Conservation (phyloP, 2,113 vertebrate genomes). For the Phalacrocorax pelagicus region DNA sequence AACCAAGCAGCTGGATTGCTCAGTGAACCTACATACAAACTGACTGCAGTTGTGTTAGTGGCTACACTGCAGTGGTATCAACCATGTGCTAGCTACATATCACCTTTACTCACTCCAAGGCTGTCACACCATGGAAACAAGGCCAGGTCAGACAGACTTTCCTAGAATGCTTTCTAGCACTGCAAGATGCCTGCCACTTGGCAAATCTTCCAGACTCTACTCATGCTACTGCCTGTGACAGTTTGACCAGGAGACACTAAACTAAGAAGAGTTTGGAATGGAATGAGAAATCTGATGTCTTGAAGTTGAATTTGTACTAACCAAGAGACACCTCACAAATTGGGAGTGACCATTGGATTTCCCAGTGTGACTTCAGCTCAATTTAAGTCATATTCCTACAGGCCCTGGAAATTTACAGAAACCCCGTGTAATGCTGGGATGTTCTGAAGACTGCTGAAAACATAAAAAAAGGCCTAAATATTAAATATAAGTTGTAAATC, state of each 20-base stretch:
- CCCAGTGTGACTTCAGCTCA: not conserved
- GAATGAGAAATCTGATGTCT: not conserved
- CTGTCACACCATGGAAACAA: not conserved
- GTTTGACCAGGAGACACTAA: not conserved
- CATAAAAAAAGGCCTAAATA: not conserved
- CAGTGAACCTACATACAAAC: not conserved
- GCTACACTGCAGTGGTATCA: not conserved
- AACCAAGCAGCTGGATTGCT: not conserved
- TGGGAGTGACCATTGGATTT: not conserved
- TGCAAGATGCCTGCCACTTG: not conserved
- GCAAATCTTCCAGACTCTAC: not conserved
- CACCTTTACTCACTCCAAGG: not conserved
- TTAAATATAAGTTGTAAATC: not conserved
- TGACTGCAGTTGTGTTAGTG: not conserved
- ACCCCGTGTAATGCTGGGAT: not conserved
- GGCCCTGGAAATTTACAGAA: not conserved
- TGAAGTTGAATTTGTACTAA: not conserved
- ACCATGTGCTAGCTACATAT: rapidly evolving
- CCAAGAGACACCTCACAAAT: not conserved
- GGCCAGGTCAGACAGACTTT: not conserved
- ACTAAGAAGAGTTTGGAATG: not conserved
- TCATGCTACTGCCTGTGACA: not conserved
- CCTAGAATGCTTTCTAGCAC: not conserved
- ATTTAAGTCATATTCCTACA: not conserved
- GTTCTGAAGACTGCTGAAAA: not conserved